A percentile compares a stretch with the other conserved stretches of the same genome.
Conservation (phyloP, 2,888 invertebrate species). For the Cepaea hortensis region DNA sequence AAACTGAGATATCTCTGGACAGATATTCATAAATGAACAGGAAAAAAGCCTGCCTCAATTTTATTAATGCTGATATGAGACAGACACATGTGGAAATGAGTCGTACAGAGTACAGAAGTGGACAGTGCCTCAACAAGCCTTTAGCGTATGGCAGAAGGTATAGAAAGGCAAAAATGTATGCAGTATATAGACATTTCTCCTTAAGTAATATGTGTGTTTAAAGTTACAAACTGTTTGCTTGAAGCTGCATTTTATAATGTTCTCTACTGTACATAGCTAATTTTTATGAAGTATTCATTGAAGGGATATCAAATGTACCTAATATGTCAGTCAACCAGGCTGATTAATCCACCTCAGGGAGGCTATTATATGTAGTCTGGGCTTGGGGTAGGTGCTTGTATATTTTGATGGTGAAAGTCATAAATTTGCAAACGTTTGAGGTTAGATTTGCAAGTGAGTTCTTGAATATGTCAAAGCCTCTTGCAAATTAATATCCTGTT, state of each 20-base stretch:
- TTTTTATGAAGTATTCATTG: slow-evolving; percentile 20
- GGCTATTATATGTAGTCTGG: slow-evolving; percentile 22
- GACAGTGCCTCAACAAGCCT: no score
- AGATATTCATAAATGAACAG: no score
- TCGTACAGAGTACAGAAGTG: no score
- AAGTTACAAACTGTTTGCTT: background rate
- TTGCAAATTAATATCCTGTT: slow-evolving; percentile 10
- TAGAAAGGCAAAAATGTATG: background rate
- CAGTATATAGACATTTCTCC: background rate
- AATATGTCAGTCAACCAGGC: slow-evolving; percentile 33
- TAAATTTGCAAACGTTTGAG: background rate
- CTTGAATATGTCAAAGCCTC: slow-evolving; percentile 31
- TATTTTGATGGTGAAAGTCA: background rate
- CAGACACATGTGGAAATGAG: no score
- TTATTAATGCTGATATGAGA: no score
- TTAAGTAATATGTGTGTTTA: background rate
- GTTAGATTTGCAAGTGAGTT: no score
- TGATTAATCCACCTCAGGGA: slow-evolving; percentile 32
- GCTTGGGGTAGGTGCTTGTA: background rate
- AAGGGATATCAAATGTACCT: slow-evolving; percentile 17
- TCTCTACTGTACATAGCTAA: slow-evolving; percentile 8
- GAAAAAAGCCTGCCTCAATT: no score
- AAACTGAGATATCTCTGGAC: no score
- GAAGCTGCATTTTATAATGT: background rate
- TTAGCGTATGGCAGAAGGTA: no score